Base-by-base conservation (phyloP, 1,140 invertebrate species). In the Tetramorium parvispinum region DNA sequence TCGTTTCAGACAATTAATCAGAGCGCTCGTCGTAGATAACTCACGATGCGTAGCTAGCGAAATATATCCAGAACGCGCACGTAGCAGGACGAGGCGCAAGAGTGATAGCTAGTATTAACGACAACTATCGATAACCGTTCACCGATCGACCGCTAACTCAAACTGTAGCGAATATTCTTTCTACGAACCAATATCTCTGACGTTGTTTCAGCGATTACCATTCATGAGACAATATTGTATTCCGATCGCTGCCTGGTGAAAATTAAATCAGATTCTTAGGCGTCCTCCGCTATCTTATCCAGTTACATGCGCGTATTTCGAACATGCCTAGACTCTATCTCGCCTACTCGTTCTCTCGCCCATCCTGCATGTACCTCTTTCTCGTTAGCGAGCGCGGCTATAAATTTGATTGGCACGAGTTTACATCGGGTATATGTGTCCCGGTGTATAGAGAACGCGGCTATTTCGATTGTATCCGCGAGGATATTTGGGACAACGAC, bases 321-420 rank as follows among this genome's bases (percentile, higher is more conserved):
- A 85, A 76, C 61, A 59, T 55, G 27, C 55, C 77, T 88, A 85
- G 70, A 49, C 43, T 87, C 85, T 82, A 88, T 90, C 79, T 85
- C 55, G 43, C n/a, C 51, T 5, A 46, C 51, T 73, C 77, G 57
- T 83, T 70, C 21, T 24, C 16, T 59, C 65, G 75, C 63, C 51
- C 53, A 55, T 82, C 46, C 51, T 68, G 59, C 68, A 13, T 59
- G 63, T 32, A 51, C 13, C 83, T 40, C 83, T 49, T 86, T 76
- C 91, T 92, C 87, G 89, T 92, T 92, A 92, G 86, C 77, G 85
- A 63, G 57, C 61, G 13, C 40, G 32, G 81, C 63, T 88, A 89
- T 91, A 89, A 92, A 92, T 91, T 89, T 88, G 82, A 92, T 90
- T 86, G 85, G 65, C 78, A 76, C 66, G 43, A 49, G 37, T 57